phyloP scores from a whole-genome alignment of 2,888 invertebrate species.

The Formica aserva region DNA sequence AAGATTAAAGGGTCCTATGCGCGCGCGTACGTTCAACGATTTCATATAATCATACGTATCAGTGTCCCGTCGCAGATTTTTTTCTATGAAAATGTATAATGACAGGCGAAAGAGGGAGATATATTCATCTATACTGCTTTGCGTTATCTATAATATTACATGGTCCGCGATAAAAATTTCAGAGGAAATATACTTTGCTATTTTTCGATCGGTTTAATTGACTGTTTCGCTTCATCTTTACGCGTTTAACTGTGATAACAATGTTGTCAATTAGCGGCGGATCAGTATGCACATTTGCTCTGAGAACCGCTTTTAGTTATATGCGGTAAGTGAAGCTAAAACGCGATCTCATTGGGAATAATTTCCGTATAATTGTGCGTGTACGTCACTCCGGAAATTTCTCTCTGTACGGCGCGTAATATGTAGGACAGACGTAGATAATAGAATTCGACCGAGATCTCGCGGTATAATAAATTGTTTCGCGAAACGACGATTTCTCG shows the following conservation, averaged over 20 bases:
- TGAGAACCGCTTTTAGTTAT: conserved; percentile 1
- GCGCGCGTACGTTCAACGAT: conserved; percentile 55
- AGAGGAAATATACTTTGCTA: background rate
- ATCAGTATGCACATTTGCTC: background rate
- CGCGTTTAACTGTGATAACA: background rate
- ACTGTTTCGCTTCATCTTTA: background rate
- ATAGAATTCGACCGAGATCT: conserved; percentile 40
- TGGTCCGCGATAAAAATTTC: conserved; percentile 4
- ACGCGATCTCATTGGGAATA: conserved; percentile 46
- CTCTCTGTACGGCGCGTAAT: conserved; percentile 58
- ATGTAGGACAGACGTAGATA: conserved; percentile 54
- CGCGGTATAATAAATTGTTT: conserved; percentile 71
- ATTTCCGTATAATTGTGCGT: conserved; percentile 59
- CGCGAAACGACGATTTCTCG: conserved; percentile 67
- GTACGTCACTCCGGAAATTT: conserved; percentile 67
- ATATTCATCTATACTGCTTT: background rate
- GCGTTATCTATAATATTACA: background rate
- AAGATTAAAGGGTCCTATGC: conserved; percentile 61
- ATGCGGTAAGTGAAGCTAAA: background rate
- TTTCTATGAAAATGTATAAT: conserved; percentile 52
- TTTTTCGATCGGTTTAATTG: conserved; percentile 2
- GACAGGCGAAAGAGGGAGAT: conserved; percentile 30
- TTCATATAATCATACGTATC: conserved; percentile 65
- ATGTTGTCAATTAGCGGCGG: background rate
- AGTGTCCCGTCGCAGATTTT: conserved; percentile 52